Base-by-base conservation (phyloP, 2,113 vertebrate genomes). In the Rhynchopsitta pachyrhyncha region DNA sequence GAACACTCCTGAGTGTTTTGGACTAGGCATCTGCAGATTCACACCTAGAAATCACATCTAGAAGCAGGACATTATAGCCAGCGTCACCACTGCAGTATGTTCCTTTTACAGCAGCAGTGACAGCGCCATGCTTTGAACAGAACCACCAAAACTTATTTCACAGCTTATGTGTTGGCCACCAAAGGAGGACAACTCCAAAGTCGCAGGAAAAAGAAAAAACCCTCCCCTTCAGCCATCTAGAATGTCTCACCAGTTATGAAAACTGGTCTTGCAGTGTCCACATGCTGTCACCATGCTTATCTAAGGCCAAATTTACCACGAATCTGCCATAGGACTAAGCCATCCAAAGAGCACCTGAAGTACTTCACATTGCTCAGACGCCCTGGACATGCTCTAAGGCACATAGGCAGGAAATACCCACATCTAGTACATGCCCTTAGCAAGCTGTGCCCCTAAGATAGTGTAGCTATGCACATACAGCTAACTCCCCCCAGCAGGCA, bases 401-500 rank as follows among this genome's bases (percentile, higher is more conserved):
- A 11, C 2, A 2, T 2, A 7, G 15, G 18, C 39, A 63, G n/a
- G 50, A 88, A 67, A 49, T 2, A 28, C 8, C 3, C 10, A 7
- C 20, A 35, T 31, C 8, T 6, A 3, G 3, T 22, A 37, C 1
- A 23, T 6, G 15, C 44, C 20, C 24, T n/a, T 13, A 15, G 11
- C 39, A 62, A 41, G 27, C 24, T n/a, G 18, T 2, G 13, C 8
- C 20, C 47, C 47, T 33, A 17, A 47, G n/a, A 10, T 1, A 27
- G 6, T 0, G 5, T 13, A 44, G 50, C 47, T 59, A 3, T n/a
- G 29, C 22, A 44, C 46, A 25, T 5, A 37, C 2, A 67, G 18
- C 37, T 67, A 44, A 39, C 3, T 15, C 7, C 9, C 14, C 10
- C 15, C 5, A 31, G 24, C 55, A 70, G 23, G 23, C 42, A 94